These are phyloP conservation scores for Micrastur ruficollis DNA, from an alignment of 2,797 vertebrate species.

Conservation along the genomic window DNA sequence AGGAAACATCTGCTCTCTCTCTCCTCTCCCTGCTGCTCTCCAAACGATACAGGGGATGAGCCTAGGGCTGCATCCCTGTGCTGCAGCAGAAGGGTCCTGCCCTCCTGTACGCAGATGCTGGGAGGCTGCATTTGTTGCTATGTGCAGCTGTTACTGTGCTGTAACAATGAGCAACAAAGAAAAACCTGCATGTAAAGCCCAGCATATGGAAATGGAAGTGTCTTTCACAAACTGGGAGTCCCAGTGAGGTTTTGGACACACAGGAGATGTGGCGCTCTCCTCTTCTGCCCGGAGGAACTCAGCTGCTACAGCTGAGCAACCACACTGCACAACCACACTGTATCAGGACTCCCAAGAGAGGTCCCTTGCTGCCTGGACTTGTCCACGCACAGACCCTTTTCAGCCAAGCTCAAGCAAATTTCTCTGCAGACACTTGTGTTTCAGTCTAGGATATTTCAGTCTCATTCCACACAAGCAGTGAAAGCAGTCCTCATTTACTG, in stretches of 20 bases:
- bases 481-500: not conserved
- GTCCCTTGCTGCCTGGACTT: not conserved
- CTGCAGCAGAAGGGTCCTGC: not conserved
- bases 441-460: not conserved
- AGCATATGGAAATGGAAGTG: not conserved
- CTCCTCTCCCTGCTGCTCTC: not conserved
- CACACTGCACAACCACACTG: rapidly evolving
- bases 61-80: not conserved
- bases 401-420: not conserved
- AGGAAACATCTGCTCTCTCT: not conserved
- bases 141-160: not conserved
- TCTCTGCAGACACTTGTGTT: not conserved
- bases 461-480: not conserved
- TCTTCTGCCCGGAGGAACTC: not conserved
- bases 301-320: not conserved
- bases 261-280: not conserved
- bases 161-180: not conserved
- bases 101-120: not conserved
- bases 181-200: not conserved
- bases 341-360: not conserved
- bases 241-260: not conserved
- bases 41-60: not conserved
- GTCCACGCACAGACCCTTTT: not conserved
- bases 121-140: not conserved
- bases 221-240: not conserved